Percentiles rank a stretch among this genome's conserved stretches.
phyloP scores from a whole-genome alignment of 2,888 invertebrate genomes.

The Agrochola macilenta region DNA sequence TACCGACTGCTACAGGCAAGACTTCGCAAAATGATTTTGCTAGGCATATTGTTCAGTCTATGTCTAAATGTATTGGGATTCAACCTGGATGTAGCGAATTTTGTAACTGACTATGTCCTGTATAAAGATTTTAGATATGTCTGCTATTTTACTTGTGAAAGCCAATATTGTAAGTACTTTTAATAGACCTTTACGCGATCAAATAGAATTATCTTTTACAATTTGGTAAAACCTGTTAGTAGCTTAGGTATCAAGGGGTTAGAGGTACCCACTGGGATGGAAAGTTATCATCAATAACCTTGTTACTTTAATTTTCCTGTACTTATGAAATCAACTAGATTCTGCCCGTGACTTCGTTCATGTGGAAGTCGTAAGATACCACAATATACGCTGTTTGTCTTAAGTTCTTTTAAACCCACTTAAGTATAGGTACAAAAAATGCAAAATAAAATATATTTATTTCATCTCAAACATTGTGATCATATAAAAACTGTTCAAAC shows the following conservation, averaged over 20 bases:
- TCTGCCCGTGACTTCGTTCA: too few species aligned
- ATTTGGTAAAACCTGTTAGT: not conserved
- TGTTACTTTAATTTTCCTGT: too few species aligned
- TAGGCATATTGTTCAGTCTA: slow-evolving; percentile 31
- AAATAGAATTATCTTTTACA: not conserved
- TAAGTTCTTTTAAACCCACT: too few species aligned
- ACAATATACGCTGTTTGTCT: too few species aligned
- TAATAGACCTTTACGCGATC: not conserved
- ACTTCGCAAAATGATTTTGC: slow-evolving; percentile 49
- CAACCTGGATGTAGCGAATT: slow-evolving; percentile 44
- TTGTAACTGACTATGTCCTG: slow-evolving; percentile 74
- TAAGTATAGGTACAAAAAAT: not conserved
- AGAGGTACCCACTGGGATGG: not conserved
- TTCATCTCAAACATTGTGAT: not conserved
- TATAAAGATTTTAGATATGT: slow-evolving; percentile 72
- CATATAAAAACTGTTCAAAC: not conserved
- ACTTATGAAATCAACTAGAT: not conserved
- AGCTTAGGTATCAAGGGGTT: not conserved
- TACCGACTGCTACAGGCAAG: slow-evolving; percentile 14
- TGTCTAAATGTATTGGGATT: slow-evolving; percentile 27
- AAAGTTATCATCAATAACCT: not conserved
- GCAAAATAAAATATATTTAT: not conserved
- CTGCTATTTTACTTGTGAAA: slow-evolving; percentile 76
- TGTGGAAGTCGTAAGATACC: too few species aligned
- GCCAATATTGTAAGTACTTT: slow-evolving; percentile 67